Conservation (phyloP, 35 echinoderm and acorn worm species). For the Stichopus chloronotus region DNA sequence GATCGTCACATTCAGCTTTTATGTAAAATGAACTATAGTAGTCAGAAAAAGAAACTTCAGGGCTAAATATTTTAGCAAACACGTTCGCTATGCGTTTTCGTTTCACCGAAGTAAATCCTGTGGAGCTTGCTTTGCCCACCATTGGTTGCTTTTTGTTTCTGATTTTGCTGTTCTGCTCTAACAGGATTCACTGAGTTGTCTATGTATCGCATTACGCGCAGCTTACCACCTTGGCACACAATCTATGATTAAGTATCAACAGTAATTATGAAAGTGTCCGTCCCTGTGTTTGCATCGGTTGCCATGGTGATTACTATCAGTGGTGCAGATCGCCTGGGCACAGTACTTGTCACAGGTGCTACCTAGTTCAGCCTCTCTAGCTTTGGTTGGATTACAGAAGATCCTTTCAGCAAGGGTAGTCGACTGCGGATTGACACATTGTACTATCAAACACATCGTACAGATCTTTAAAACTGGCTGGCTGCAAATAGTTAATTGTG, state of each 20-base stretch:
- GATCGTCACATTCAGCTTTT: constrained; percentile 15
- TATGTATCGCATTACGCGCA: not conserved
- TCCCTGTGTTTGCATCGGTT: not conserved
- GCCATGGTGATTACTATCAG: constrained; percentile 13
- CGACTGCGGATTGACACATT: constrained; percentile 29
- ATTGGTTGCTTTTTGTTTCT: not conserved
- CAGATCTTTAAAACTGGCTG: constrained; percentile 35
- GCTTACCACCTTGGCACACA: constrained; percentile 12
- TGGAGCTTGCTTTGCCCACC: constrained; percentile 19
- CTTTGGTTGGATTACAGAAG: not conserved
- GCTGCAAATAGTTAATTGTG: constrained; percentile 23
- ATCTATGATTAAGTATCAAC: not conserved
- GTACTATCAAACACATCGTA: constrained; percentile 15
- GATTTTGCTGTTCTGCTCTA: not conserved
- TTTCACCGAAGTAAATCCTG: constrained; percentile 12
- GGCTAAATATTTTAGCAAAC: constrained; percentile 2
- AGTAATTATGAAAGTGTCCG: not conserved
- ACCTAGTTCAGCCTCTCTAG: not conserved
- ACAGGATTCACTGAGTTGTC: not conserved
- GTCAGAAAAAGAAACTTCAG: not conserved
- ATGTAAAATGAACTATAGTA: constrained; percentile 20
- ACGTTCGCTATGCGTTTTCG: constrained; percentile 15
- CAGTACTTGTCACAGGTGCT: constrained; percentile 3
- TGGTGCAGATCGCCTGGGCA: not conserved
- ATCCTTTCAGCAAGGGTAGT: constrained; percentile 7